Conservation (phyloP, 2,113 vertebrate genomes). For the Aramus guarauna region DNA sequence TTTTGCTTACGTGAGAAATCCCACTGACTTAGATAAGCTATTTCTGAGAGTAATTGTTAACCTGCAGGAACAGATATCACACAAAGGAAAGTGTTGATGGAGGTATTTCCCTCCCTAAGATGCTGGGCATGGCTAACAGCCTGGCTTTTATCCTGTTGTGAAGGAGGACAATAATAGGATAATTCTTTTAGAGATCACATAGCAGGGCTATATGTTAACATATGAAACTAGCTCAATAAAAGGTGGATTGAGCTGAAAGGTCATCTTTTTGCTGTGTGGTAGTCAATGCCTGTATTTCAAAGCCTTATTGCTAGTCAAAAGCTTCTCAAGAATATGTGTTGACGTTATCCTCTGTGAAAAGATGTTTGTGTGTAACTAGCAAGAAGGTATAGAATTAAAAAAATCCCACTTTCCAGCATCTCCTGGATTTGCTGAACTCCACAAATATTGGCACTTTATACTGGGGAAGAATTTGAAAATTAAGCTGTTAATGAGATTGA, state of each 20-base stretch:
- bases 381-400: neutral
- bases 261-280: neutral
- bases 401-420: neutral
- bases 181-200: neutral
- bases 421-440: neutral
- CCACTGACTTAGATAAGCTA: neutral
- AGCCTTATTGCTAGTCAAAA: neutral
- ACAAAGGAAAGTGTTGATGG: neutral
- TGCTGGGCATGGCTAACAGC: neutral
- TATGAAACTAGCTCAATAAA: neutral
- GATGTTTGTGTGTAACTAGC: neutral
- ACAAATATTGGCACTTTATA: neutral
- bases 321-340: neutral
- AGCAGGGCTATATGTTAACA: neutral
- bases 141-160: neutral
- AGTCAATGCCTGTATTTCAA: slow-evolving; percentile 3
- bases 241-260: neutral
- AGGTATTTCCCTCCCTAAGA: neutral
- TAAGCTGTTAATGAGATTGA: neutral
- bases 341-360: neutral
- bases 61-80: neutral
- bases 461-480: neutral
- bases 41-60: neutral
- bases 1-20: neutral
- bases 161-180: neutral